Evolutionary conservation across 1,140 invertebrate genomes (phyloP), one percentile per base, ranked within the genome.

Genomic region (Ceratina calcarata): DNA sequence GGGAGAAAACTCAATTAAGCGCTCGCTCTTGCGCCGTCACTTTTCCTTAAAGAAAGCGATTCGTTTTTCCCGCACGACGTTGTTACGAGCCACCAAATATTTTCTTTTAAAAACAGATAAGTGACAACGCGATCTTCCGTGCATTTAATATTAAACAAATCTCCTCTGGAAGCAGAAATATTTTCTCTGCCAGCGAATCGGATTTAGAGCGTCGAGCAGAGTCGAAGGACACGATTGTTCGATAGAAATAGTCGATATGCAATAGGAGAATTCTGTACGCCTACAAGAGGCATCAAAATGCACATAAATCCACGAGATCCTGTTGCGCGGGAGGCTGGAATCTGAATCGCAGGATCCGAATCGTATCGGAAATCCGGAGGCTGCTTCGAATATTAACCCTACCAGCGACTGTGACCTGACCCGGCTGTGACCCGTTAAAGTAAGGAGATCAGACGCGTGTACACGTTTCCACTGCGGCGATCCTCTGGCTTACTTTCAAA

Each of bases 261-360:
- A 61, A 77, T 27, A 66, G 70, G 57, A 24, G 27, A 49, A 20
- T 16, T 27, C 16, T 37, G 55, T 16, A 16, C 72, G 77, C 20
- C 57, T 53, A 82, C 37, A 24, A 55, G 32, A 55, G 58, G 53
- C 66, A 87, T 87, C 70, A 83, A 87, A 80, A 87, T 86, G 86
- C 83, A 83, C 86, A 87, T 87, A 87, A 85, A 85, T 86, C 62
- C 70, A 45, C 0, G 22, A 20, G 37, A 60, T 75, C 86, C 84
- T 83, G 85, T 51, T 82, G 85, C 85, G 86, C 77, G 86, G 86
- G 85, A 71, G 82, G 66, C 20, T 70, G 53, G 15, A 64, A 80
- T 82, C 70, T 58, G 65, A 82, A 78, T 84, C 86, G 64, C 69
- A 86, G 78, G 83, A 83, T 68, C 68, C 15, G 55, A 65, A 18